Evolutionary conservation across 2,888 invertebrate genomes (phyloP).

Genomic region (Pomacea canaliculata): DNA sequence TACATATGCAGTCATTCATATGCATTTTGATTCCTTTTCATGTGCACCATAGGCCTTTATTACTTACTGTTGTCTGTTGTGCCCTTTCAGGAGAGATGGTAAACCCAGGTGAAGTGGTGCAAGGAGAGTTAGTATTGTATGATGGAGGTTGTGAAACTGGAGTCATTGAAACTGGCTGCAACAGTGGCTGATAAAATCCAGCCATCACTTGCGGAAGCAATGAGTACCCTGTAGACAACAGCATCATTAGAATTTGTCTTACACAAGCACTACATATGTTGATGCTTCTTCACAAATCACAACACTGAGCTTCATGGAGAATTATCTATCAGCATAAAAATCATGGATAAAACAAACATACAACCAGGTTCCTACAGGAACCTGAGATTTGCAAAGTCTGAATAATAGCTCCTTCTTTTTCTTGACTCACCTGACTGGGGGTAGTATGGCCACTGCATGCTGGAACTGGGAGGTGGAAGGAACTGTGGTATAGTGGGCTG

Average conservation of each 20-base stretch:
- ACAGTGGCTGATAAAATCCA: slow-evolving; percentile 32
- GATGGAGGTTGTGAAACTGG: slow-evolving; percentile 8
- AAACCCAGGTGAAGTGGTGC: slow-evolving; percentile 1
- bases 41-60: too few relatives aligned
- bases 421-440: slow-evolving; percentile 33
- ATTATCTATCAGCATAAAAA: too few relatives aligned
- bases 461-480: slow-evolving; percentile 12
- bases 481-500: slow-evolving; percentile 11
- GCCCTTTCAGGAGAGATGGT: not conserved
- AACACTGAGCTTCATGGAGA: too few relatives aligned
- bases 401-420: not conserved
- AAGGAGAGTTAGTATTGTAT: not conserved
- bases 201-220: slow-evolving; percentile 36
- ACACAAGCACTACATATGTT: too few relatives aligned
- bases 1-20: too few relatives aligned
- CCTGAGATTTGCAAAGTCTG: too few relatives aligned
- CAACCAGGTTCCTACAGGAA: too few relatives aligned
- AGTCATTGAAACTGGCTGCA: slow-evolving; percentile 29
- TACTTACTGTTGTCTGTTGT: slow-evolving; percentile 12
- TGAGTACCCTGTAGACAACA: slow-evolving; percentile 28
- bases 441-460: slow-evolving; percentile 37
- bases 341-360: too few relatives aligned
- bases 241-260: not conserved
- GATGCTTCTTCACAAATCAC: too few relatives aligned
- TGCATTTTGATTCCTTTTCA: too few relatives aligned